Evolutionary conservation across 2,797 vertebrate species (phyloP).

Genomic region (Forpus xanthops): DNA sequence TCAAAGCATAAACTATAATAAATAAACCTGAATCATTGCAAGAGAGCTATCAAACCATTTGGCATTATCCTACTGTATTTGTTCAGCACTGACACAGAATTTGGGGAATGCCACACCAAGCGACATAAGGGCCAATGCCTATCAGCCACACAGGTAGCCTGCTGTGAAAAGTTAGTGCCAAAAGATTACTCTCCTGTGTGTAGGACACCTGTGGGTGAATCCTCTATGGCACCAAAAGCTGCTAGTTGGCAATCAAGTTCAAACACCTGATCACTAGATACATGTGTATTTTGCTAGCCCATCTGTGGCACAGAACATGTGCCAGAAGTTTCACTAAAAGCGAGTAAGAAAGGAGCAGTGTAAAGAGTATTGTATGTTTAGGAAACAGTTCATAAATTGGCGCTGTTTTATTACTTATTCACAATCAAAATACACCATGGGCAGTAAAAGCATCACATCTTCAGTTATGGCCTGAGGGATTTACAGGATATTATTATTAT

Average conservation of each 20-base stretch:
- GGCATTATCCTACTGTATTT: neutral
- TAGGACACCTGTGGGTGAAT: constrained; percentile 38
- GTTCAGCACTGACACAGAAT: neutral
- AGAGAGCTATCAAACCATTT: neutral
- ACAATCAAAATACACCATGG: neutral
- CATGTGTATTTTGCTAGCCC: constrained; percentile 12
- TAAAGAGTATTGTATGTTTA: neutral
- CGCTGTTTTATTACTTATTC: neutral
- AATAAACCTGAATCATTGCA: neutral
- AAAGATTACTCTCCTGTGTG: constrained; percentile 2
- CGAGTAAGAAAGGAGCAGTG: neutral
- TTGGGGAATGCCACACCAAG: neutral
- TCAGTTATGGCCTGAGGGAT: neutral
- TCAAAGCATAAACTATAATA: neutral
- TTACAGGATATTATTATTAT: neutral
- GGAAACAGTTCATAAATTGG: neutral
- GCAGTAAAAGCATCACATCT: neutral
- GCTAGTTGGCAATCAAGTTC: constrained; percentile 30
- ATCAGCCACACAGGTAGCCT: constrained; percentile 4
- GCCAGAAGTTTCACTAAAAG: constrained; percentile 12
- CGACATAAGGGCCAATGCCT: neutral
- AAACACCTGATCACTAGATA: constrained; percentile 32
- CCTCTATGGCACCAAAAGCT: neutral
- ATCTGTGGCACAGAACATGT: neutral
- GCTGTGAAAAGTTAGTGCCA: constrained; percentile 43